Conservation (phyloP, 2,113 vertebrate genomes). For the Malurus elegans region DNA sequence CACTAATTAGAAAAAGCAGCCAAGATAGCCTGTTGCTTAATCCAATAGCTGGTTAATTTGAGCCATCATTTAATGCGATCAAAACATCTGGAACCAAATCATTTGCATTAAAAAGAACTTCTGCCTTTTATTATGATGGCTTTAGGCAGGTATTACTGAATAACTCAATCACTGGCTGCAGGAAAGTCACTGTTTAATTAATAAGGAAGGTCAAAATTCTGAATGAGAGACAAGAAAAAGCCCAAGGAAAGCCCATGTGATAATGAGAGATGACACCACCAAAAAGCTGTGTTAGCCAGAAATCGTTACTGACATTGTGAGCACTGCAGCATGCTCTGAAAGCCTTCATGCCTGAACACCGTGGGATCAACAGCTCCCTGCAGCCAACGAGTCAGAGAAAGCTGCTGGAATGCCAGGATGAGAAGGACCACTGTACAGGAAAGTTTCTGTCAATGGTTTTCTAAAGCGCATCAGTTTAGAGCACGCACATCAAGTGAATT, state of each 20-base stretch:
- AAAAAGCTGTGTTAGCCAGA: constrained; percentile 6
- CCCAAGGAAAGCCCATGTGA: constrained; percentile 62
- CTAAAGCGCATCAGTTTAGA: not conserved
- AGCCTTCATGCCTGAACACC: not conserved
- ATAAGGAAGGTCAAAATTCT: constrained; percentile 67
- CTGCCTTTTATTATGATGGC: constrained; percentile 50
- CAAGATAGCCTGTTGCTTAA: constrained; percentile 52
- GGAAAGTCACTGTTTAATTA: constrained; percentile 57
- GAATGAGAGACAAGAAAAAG: constrained; percentile 58
- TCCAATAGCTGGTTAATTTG: constrained; percentile 58
- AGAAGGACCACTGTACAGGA: not conserved
- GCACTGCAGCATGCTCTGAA: not conserved
- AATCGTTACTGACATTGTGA: constrained; percentile 30
- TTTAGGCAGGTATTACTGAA: constrained; percentile 65
- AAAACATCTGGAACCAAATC: constrained; percentile 65
- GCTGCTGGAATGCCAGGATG: not conserved
- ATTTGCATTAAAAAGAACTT: constrained; percentile 63
- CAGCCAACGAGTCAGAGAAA: not conserved
- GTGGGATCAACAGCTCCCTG: not conserved
- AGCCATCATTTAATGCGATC: constrained; percentile 46
- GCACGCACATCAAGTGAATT: not conserved
- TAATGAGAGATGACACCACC: constrained; percentile 63
- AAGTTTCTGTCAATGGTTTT: not conserved
- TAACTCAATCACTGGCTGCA: constrained; percentile 63
- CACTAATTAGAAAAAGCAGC: constrained; percentile 65